phyloP scores from a whole-genome alignment of 2,113 vertebrate species.

The Phyllostomus discolor region DNA sequence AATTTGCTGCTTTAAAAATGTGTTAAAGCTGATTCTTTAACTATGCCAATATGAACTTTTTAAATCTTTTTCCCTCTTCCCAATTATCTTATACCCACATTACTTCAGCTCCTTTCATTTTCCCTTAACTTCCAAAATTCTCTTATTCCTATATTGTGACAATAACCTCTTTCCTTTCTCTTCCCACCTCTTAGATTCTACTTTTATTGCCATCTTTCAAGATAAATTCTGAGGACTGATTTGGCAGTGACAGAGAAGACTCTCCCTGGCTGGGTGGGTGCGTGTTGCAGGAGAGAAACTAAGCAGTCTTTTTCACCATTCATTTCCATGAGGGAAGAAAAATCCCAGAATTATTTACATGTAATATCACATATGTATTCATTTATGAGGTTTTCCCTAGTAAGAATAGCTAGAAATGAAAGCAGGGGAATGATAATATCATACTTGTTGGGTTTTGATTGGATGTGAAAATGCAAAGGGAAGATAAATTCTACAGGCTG shows the following conservation, averaged over 20 bases:
- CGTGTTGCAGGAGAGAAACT: not conserved
- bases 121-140: not conserved
- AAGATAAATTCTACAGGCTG: not conserved
- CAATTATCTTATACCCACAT: not conserved
- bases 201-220: not conserved
- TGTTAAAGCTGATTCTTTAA: conserved; percentile 18
- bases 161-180: not conserved
- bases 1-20: not conserved
- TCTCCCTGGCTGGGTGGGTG: not conserved
- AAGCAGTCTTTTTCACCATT: not conserved
- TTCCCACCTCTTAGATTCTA: not conserved
- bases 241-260: not conserved
- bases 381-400: not conserved
- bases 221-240: not conserved
- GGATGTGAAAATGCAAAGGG: not conserved
- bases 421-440: not conserved
- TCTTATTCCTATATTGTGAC: not conserved
- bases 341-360: not conserved
- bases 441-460: not conserved
- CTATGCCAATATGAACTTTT: not conserved
- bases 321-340: not conserved
- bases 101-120: not conserved
- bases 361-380: not conserved
- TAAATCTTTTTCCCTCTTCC: not conserved
- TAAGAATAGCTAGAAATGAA: not conserved